These are phyloP conservation scores for Parelbella ahira DNA, from an alignment of 2,888 invertebrate species.

Conservation along the genomic window DNA sequence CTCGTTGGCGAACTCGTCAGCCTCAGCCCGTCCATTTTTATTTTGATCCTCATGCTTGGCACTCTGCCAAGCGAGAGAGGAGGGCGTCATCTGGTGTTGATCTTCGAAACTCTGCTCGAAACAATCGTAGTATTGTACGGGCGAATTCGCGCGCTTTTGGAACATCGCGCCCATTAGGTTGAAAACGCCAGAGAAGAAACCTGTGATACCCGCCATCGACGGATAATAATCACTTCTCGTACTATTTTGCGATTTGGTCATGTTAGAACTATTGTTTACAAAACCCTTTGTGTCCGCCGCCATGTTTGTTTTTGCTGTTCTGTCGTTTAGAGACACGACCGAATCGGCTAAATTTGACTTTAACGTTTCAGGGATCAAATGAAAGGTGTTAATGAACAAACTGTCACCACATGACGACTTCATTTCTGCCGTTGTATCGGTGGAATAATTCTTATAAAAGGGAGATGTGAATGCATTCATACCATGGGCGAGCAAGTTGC, in stretches of 20 bases:
- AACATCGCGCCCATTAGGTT: slow-evolving; percentile 59
- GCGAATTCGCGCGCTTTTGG: slow-evolving; percentile 44
- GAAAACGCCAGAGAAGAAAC: slow-evolving; percentile 58
- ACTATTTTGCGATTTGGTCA: slow-evolving; percentile 25
- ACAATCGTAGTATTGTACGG: slow-evolving; percentile 48
- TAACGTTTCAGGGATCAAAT: slow-evolving; percentile 57
- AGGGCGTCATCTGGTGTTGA: slow-evolving; percentile 44
- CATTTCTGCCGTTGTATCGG: slow-evolving; percentile 49
- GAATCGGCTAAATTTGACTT: slow-evolving; percentile 67
- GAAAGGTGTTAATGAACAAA: slow-evolving; percentile 51
- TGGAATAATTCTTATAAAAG: slow-evolving; percentile 52
- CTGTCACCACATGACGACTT: slow-evolving; percentile 48
- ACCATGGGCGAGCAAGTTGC: slow-evolving; percentile 38
- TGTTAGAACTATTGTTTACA: slow-evolving; percentile 20
- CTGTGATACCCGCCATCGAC: slow-evolving; percentile 49
- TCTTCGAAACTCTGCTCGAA: slow-evolving; percentile 37
- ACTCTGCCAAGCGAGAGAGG: slow-evolving; percentile 44
- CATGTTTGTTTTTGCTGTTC: slow-evolving; percentile 30
- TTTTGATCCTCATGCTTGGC: slow-evolving; percentile 56
- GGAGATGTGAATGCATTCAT: slow-evolving; percentile 42
- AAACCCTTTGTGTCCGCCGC: slow-evolving; percentile 26
- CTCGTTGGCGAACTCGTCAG: slow-evolving; percentile 36
- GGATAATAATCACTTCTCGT: slow-evolving; percentile 38
- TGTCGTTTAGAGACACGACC: slow-evolving; percentile 40
- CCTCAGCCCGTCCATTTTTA: slow-evolving; percentile 51